phyloP scores from a whole-genome alignment of 1,140 invertebrate species.

The Tetraneura akinire region DNA sequence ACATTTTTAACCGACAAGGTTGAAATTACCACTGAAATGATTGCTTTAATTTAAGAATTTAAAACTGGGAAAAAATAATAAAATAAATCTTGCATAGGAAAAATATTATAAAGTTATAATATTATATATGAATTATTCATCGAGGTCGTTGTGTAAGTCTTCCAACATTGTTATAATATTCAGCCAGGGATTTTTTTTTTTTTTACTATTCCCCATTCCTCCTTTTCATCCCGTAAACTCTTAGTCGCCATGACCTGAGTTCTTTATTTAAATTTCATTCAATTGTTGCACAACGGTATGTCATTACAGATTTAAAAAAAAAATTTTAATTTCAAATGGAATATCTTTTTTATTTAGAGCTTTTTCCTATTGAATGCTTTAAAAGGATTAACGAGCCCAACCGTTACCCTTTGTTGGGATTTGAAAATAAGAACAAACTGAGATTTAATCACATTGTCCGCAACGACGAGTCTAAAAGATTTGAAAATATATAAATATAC shows the following conservation, averaged over 20 bases:
- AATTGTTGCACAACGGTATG: conserved; percentile 24
- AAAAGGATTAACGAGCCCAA: conserved; percentile 39
- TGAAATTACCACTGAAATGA: conserved; percentile 22
- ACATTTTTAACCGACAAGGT: not conserved
- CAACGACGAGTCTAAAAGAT: not conserved
- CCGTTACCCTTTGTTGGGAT: conserved; percentile 24
- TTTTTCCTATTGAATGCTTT: conserved; percentile 4
- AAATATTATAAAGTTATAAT: no score
- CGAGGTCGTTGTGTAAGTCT: conserved; percentile 25
- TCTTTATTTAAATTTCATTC: conserved; percentile 29
- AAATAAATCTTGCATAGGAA: not conserved
- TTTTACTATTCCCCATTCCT: not conserved
- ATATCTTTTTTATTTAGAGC: conserved; percentile 8
- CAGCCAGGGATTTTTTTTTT: conserved; percentile 11
- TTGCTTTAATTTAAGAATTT: conserved; percentile 35
- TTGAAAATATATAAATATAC: not conserved
- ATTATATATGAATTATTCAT: conserved; percentile 35
- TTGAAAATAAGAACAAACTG: conserved; percentile 2
- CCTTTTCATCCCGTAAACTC: not conserved
- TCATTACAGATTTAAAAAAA: conserved; percentile 16
- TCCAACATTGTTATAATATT: conserved; percentile 8
- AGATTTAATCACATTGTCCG: conserved; percentile 11
- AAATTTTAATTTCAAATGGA: conserved; percentile 12
- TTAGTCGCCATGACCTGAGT: not conserved
- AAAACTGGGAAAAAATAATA: not conserved